Percentiles rank a stretch among this genome's conserved stretches.
These are phyloP conservation scores for Dicyrtomina minuta DNA, from an alignment of 2,888 invertebrate genomes.

Conservation along the genomic window DNA sequence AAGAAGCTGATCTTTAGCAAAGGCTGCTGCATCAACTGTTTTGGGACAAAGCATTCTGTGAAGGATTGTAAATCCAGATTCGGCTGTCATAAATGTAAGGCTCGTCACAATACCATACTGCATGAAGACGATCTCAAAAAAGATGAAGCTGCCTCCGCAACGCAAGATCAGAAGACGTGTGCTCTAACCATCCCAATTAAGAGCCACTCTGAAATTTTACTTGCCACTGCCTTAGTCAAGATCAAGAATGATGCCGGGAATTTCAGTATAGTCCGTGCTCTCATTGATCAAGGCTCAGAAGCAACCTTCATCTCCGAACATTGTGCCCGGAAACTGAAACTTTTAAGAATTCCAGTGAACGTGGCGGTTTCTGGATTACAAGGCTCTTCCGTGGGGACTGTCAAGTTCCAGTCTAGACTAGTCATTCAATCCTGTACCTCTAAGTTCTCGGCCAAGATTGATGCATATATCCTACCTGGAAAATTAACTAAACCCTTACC, in stretches of 20 bases:
- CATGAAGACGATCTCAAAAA: neutral
- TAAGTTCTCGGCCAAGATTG: too few species aligned
- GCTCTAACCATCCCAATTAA: neutral
- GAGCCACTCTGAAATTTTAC: neutral
- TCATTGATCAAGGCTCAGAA: conserved; percentile 5
- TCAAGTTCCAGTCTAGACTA: too few species aligned
- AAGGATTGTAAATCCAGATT: neutral
- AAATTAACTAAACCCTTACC: too few species aligned
- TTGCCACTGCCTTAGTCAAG: conserved; percentile 4
- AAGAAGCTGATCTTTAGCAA: neutral
- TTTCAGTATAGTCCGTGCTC: neutral
- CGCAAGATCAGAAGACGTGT: too few species aligned
- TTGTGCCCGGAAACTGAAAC: neutral
- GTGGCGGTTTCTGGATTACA: neutral
- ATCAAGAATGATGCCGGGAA: neutral
- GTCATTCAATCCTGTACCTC: too few species aligned
- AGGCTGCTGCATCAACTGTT: conserved; percentile 3
- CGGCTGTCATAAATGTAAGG: neutral
- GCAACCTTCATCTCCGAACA: conserved; percentile 1
- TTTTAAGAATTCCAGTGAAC: neutral
- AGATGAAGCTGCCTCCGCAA: neutral
- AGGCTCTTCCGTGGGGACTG: too few species aligned
- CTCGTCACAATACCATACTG: conserved; percentile 1
- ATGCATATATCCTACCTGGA: too few species aligned
- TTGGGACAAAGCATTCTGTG: neutral